phyloP scores from a whole-genome alignment of 2,113 vertebrate genomes.

The Steatornis caripensis region DNA sequence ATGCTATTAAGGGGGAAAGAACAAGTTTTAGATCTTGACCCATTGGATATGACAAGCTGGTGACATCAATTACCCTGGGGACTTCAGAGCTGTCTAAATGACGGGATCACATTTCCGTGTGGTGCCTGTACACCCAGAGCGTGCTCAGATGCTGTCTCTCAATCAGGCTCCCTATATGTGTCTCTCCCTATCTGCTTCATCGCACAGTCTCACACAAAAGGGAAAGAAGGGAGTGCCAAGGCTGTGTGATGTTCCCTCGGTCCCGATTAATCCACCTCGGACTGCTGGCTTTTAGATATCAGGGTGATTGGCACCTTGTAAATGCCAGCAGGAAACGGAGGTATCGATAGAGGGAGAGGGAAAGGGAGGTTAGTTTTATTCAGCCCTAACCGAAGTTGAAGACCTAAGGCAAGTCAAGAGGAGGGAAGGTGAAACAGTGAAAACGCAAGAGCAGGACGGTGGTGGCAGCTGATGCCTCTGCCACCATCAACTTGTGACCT shows the following conservation, averaged over 20 bases:
- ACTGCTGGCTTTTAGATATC: slow-evolving; percentile 34
- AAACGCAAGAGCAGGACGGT: not conserved
- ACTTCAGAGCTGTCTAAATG: slow-evolving; percentile 52
- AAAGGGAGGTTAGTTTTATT: not conserved
- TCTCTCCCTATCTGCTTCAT: slow-evolving; percentile 32
- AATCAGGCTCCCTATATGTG: slow-evolving; percentile 29
- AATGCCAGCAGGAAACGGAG: slow-evolving; percentile 13
- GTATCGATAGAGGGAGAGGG: not conserved
- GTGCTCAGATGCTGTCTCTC: slow-evolving; percentile 29
- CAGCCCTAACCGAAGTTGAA: not conserved
- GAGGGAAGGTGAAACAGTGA: not conserved
- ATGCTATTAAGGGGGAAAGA: not conserved
- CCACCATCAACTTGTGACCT: not conserved
- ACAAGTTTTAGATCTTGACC: slow-evolving; percentile 27
- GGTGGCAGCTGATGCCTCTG: not conserved
- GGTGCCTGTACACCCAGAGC: not conserved
- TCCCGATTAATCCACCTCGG: not conserved
- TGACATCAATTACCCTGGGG: slow-evolving; percentile 50
- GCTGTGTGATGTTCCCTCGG: not conserved
- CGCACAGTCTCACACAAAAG: slow-evolving; percentile 19
- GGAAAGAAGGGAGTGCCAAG: fast-evolving
- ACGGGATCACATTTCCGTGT: slow-evolving; percentile 27
- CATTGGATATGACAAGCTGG: slow-evolving; percentile 24
- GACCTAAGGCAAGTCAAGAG: not conserved
- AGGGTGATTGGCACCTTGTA: slow-evolving; percentile 18